Conservation (phyloP, 2,888 invertebrate genomes). For the Tipula confusa region DNA sequence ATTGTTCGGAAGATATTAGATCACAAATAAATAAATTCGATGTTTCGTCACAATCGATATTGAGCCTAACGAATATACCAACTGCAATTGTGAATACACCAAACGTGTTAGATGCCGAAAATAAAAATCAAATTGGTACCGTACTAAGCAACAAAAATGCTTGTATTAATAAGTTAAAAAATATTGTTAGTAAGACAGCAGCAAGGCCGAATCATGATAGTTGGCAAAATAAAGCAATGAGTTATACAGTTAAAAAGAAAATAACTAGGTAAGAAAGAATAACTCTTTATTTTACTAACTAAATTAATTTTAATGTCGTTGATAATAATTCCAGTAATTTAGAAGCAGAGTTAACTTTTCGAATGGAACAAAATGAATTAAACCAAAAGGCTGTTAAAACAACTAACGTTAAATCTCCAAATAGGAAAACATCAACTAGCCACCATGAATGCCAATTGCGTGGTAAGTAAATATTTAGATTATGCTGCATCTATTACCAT, state of each 20-base stretch:
- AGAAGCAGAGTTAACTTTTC: not conserved
- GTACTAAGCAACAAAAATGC: not conserved
- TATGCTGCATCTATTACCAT: no score
- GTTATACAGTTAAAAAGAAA: conserved; percentile 35
- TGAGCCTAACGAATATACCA: not conserved
- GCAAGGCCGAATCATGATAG: not conserved
- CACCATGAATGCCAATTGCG: not conserved
- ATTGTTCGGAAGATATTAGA: not conserved
- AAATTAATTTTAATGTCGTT: not conserved
- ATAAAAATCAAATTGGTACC: not conserved
- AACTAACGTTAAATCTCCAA: not conserved
- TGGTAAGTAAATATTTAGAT: conserved; percentile 38
- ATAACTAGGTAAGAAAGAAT: conserved; percentile 34
- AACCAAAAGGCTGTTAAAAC: not conserved
- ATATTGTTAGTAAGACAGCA: not conserved
- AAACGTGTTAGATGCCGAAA: not conserved
- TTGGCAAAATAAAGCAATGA: conserved; percentile 33
- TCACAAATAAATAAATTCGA: conserved; percentile 29
- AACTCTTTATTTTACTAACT: not conserved
- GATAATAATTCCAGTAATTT: not conserved
- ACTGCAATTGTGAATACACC: not conserved
- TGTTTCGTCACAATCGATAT: not conserved
- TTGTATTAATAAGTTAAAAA: not conserved
- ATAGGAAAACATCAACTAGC: not conserved
- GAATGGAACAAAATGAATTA: not conserved